Base-by-base conservation (phyloP, 1,140 invertebrate genomes). In the Ceratoteleas bidentatus region DNA sequence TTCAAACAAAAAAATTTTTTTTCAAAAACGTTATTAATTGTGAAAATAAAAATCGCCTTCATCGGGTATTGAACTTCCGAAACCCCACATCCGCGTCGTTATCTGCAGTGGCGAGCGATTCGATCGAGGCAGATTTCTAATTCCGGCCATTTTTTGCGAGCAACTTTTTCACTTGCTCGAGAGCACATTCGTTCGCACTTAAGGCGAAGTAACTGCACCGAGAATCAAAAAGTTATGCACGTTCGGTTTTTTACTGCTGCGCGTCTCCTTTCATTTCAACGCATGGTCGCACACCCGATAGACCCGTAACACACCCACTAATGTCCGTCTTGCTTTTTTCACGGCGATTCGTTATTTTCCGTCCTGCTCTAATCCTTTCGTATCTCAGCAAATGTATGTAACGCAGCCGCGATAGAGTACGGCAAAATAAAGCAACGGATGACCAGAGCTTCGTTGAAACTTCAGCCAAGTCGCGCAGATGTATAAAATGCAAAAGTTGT, bases 251-350 rank as follows among this genome's bases (percentile, higher is more conserved):
- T 72, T 53, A 10, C 57, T n/a, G 34, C 58, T 54, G 66, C 83
- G 85, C 89, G 89, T 90, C 89, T 90, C 89, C 89, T 91, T 90
- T 90, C 89, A 89, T 91, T 91, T 90, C 86, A 91, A 90, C 89
- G 89, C 89, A 90, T 89, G 90, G 87, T 87, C 88, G 88, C 89
- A 86, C 88, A 88, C 83, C 81, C 87, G 86, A 83, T 65, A 76
- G 64, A 78, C 64, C 52, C 65, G 56, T 54, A 82, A 77, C 80
- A 82, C 80, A 76, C 80, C 73, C 80, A 82, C 80, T 73, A 73
- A 73, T 77, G 45, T 66, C 54, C 45, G 24, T 68, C 56, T 47
- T 57, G 16, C 54, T 66, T 57, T 60, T 61, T 72, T 45, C 9
- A 11, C 7, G 0, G n/a, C 4, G 3, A 3, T 45, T 53, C 52